Conservation (phyloP, 2,888 invertebrate genomes). For the Zaprionus lineosus region DNA sequence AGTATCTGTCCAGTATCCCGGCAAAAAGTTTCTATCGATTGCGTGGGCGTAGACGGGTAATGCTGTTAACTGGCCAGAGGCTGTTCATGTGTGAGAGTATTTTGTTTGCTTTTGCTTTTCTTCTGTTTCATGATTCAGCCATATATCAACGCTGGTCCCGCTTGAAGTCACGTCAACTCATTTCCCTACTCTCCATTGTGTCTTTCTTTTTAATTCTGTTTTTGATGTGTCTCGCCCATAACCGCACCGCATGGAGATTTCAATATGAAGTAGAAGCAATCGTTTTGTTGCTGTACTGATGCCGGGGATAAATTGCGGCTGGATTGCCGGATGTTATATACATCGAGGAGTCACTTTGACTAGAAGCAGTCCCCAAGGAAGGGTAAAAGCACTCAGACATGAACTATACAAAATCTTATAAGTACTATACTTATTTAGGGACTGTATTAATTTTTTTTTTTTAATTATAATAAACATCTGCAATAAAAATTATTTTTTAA, state of each 20-base stretch:
- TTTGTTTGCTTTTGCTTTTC: background rate
- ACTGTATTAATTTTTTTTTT: too few species aligned
- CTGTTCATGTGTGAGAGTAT: too few species aligned
- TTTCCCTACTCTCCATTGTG: constrained; percentile 1
- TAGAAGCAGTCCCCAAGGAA: too few species aligned
- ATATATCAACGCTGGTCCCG: constrained; percentile 34
- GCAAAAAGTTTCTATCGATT: constrained; percentile 53
- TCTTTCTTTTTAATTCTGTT: constrained; percentile 8
- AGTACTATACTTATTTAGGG: too few species aligned
- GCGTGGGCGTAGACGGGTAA: constrained; percentile 67
- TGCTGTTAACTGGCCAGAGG: constrained; percentile 68
- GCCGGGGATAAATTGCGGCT: constrained; percentile 24
- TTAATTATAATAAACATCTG: too few species aligned
- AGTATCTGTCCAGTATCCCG: constrained; percentile 37
- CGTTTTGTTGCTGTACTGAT: constrained; percentile 9
- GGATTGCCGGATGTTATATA: too few species aligned
- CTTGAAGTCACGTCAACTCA: constrained; percentile 36
- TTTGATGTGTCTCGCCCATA: constrained; percentile 40
- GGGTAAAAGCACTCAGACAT: too few species aligned
- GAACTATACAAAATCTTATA: too few species aligned
- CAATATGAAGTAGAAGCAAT: constrained; percentile 63
- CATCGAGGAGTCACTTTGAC: too few species aligned
- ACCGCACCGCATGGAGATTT: constrained; percentile 69
- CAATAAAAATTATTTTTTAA: too few species aligned
- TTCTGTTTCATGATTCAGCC: constrained; percentile 30